Conservation (phyloP, 1,140 invertebrate genomes). For the Zophobas atratus region DNA sequence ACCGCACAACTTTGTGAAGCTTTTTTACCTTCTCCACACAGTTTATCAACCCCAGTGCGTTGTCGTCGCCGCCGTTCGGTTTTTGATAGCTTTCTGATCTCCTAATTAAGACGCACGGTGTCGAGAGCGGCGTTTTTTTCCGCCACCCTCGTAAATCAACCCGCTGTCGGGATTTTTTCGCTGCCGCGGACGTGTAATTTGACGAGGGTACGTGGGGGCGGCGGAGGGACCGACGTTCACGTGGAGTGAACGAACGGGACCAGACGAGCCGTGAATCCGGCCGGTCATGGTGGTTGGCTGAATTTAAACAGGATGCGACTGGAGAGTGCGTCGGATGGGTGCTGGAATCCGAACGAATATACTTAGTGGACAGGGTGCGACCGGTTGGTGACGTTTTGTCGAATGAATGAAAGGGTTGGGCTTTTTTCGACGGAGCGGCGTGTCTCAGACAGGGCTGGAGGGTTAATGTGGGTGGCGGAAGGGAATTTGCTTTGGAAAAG, state of each 20-base stretch:
- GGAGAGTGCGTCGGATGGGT: not conserved
- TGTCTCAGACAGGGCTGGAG: no score
- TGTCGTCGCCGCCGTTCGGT: no score
- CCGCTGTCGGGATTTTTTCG: not conserved
- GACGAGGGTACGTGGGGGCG: not conserved
- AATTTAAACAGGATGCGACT: not conserved
- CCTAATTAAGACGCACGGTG: not conserved
- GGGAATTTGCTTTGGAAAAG: no score
- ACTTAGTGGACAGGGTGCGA: no score
- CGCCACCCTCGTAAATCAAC: not conserved
- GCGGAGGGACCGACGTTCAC: not conserved
- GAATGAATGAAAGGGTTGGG: no score
- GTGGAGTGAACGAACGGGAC: not conserved
- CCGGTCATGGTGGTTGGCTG: not conserved
- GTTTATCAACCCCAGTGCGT: no score
- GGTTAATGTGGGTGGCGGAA: no score
- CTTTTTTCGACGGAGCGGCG: no score
- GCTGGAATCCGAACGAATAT: not conserved
- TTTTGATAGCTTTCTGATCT: not conserved
- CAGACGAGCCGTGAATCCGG: slow-evolving; percentile 11
- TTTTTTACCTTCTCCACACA: no score
- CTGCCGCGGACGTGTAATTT: not conserved
- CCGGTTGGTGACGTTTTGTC: no score
- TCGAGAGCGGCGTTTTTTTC: not conserved
- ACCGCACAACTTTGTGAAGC: no score